A percentile compares a stretch with the other conserved stretches of the same genome.
phyloP scores from a whole-genome alignment of 2,797 vertebrate species.

The Capromys pilorides region DNA sequence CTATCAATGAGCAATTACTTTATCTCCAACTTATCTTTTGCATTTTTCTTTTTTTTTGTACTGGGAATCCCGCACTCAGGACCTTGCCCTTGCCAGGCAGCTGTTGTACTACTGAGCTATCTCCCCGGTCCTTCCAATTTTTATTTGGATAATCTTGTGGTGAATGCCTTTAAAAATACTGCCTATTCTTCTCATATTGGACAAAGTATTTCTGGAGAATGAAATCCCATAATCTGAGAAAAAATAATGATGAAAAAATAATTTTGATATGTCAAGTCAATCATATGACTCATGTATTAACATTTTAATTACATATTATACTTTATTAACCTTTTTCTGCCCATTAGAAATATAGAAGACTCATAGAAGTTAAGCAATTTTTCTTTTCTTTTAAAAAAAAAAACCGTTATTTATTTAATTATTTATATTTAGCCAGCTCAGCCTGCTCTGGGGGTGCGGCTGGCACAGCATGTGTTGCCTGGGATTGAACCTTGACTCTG shows the following conservation, averaged over 20 bases:
- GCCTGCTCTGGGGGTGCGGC: too few species aligned
- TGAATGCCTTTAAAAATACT: not conserved
- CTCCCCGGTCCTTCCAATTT: not conserved
- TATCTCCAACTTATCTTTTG: not conserved
- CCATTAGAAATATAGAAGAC: not conserved
- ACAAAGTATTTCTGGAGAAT: slow-evolving; percentile 22
- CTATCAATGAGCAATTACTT: not conserved
- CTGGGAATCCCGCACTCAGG: too few species aligned
- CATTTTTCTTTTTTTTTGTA: not conserved
- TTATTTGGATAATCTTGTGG: not conserved
- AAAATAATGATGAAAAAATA: slow-evolving; percentile 33
- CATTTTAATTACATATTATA: not conserved
- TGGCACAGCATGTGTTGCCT: too few species aligned
- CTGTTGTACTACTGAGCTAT: too few species aligned
- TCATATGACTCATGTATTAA: not conserved
- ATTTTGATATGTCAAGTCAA: not conserved
- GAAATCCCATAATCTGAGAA: not conserved
- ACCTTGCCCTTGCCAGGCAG: too few species aligned
- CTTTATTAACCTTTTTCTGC: not conserved
- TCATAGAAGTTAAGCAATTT: not conserved
- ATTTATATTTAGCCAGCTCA: too few species aligned
- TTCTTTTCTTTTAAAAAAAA: too few species aligned
- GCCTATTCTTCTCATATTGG: not conserved
- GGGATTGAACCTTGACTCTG: too few species aligned
- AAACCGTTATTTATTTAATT: too few species aligned